Conservation (phyloP, 2,888 invertebrate genomes). For the Abrostola triplasia region DNA sequence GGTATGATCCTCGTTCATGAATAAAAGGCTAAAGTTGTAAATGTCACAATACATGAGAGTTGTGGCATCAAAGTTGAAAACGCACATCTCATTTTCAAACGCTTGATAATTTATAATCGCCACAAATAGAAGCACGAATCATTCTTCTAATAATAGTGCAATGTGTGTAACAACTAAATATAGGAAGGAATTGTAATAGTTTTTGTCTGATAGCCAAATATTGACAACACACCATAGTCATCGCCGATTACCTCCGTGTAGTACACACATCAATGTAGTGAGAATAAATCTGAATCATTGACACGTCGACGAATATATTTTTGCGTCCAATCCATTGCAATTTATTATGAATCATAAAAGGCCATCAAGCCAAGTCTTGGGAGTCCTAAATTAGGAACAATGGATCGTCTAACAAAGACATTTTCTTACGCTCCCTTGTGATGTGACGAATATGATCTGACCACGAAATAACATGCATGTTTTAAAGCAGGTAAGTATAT, state of each 20-base stretch:
- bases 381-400: no score
- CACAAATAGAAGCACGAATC: conserved; percentile 18
- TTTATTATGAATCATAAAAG: conserved; percentile 37
- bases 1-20: no score
- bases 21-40: no score
- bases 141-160: conserved; percentile 35
- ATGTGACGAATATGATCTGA: no score
- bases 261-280: conserved; percentile 26
- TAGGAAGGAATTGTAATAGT: conserved; percentile 30
- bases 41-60: no score
- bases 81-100: conserved; percentile 15
- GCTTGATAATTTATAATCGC: conserved; percentile 11
- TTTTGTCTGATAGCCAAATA: conserved; percentile 54
- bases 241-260: conserved; percentile 19
- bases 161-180: conserved; percentile 39
- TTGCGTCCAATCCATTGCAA: conserved; percentile 26
- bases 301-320: conserved; percentile 39
- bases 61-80: no score
- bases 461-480: no score
- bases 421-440: no score
- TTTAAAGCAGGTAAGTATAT: no score
- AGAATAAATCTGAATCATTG: conserved; percentile 40
- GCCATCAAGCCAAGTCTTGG: conserved; percentile 24
- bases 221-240: conserved; percentile 47
- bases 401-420: no score